Conservation (phyloP, 2,113 vertebrate species). For the Andinoacara biseriatus region DNA sequence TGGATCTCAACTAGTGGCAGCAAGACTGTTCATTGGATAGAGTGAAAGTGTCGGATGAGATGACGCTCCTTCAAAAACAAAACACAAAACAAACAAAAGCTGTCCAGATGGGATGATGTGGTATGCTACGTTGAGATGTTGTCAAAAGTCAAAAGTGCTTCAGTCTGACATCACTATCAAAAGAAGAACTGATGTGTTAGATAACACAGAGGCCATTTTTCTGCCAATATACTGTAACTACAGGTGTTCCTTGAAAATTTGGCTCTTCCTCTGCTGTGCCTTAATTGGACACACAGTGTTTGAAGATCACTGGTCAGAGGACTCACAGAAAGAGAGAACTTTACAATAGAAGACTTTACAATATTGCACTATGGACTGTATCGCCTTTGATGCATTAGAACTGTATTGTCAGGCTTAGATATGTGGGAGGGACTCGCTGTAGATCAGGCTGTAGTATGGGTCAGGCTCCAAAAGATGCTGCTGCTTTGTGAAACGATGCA, state of each 20-base stretch:
- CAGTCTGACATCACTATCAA: fast-evolving
- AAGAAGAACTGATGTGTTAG: too few relatives aligned
- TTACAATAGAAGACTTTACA: not conserved
- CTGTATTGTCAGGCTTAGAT: not conserved
- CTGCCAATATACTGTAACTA: not conserved
- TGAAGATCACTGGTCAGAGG: not conserved
- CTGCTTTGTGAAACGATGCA: not conserved
- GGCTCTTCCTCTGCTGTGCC: fast-evolving
- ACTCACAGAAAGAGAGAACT: not conserved
- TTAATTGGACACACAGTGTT: not conserved
- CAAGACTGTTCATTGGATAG: not conserved
- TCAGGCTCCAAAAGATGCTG: not conserved
- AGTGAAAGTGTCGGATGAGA: not conserved
- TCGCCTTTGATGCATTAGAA: not conserved
- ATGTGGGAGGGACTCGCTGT: not conserved
- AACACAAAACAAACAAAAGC: not conserved
- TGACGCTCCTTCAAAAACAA: not conserved
- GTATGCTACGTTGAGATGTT: not conserved
- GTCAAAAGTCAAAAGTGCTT: not conserved
- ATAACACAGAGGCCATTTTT: not conserved
- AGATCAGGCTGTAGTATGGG: not conserved
- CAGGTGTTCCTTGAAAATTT: not conserved
- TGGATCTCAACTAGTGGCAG: not conserved
- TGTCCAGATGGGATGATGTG: too few relatives aligned
- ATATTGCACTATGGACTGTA: not conserved